phyloP scores from a whole-genome alignment of 2,888 invertebrate genomes.

The Chrysodeixis includens region DNA sequence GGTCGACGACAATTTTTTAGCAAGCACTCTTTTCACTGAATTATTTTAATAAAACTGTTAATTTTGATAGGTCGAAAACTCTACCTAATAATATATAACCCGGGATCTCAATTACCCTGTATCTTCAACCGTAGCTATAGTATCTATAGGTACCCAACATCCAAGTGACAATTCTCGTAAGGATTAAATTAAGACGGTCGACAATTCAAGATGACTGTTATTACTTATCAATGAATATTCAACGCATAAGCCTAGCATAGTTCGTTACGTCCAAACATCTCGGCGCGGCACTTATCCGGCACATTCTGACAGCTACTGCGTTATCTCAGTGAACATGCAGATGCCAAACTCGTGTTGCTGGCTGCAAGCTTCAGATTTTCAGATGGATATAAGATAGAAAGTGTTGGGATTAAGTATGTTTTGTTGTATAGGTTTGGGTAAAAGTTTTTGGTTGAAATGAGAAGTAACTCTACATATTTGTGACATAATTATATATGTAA shows the following conservation, averaged over 20 bases:
- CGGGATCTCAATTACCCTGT: no score
- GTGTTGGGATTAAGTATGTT: background rate
- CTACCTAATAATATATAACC: no score
- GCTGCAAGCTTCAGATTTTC: conserved; percentile 13
- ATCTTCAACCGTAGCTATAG: background rate
- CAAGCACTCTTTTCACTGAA: no score
- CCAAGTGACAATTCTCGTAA: conserved; percentile 10
- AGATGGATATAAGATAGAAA: conserved; percentile 1
- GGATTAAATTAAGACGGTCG: conserved; percentile 42
- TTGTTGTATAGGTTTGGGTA: no score
- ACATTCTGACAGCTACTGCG: conserved; percentile 61
- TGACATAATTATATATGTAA: no score
- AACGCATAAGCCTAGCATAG: conserved; percentile 53
- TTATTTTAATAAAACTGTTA: no score
- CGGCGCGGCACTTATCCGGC: conserved; percentile 61
- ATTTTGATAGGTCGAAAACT: no score
- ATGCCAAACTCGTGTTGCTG: conserved; percentile 49
- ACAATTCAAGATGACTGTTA: conserved; percentile 49
- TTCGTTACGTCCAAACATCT: conserved; percentile 59
- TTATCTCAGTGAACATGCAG: conserved; percentile 66
- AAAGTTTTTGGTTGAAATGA: no score
- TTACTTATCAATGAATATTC: conserved; percentile 57
- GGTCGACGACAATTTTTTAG: no score
- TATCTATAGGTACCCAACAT: background rate
- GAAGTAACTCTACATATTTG: no score